These are phyloP conservation scores for Lasioglossum oenotherae DNA, from an alignment of 2,888 invertebrate species.

Conservation along the genomic window DNA sequence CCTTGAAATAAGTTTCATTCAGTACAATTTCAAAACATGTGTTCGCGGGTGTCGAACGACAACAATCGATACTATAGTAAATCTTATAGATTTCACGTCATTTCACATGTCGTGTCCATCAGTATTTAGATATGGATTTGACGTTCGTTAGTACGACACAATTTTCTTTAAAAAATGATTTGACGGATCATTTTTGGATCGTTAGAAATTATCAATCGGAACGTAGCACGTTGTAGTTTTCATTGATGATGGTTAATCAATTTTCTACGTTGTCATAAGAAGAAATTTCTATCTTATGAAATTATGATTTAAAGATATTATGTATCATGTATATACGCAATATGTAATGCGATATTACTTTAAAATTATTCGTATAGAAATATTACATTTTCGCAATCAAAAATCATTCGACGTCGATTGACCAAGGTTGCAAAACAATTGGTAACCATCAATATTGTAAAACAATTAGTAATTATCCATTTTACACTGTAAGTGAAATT, in stretches of 20 bases:
- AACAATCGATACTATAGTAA: constrained; percentile 18
- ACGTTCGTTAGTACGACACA: constrained; percentile 4
- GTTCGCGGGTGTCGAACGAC: background rate
- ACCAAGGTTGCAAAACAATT: constrained; percentile 54
- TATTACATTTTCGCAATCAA: constrained; percentile 22
- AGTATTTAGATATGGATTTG: constrained; percentile 17
- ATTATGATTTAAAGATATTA: constrained; percentile 23
- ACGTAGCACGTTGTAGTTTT: constrained; percentile 9
- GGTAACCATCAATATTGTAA: background rate
- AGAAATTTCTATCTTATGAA: background rate
- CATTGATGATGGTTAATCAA: constrained; percentile 16
- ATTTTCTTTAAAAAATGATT: constrained; percentile 39
- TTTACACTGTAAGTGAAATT: constrained; percentile 33
- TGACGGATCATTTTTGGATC: constrained; percentile 28
- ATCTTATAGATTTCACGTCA: background rate
- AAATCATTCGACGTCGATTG: constrained; percentile 12
- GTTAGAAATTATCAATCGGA: constrained; percentile 14
- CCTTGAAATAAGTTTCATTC: background rate
- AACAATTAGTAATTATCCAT: background rate
- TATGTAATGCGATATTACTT: constrained; percentile 27
- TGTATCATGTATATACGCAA: constrained; percentile 1
- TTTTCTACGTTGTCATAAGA: background rate
- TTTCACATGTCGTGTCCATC: background rate
- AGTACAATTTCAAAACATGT: background rate
- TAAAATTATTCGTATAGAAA: constrained; percentile 13